Evolutionary conservation across 1,140 invertebrate genomes (phyloP), one percentile per base, ranked within the genome.

Genomic region (Pachyrhynchus sulphureomaculatus): DNA sequence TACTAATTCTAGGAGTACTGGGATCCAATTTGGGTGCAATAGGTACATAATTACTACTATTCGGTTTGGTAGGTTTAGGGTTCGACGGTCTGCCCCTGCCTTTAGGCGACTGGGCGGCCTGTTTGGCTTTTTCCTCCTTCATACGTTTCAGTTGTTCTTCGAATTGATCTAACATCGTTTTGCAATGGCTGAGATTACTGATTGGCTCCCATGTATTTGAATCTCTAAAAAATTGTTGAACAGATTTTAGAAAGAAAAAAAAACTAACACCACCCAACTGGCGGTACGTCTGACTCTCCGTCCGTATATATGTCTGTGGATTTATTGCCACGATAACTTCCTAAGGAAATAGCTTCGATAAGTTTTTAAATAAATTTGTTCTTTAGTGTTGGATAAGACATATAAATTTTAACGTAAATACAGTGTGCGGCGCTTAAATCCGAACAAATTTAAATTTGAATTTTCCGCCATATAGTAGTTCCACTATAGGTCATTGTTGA

Each of bases 91-190:
- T 72, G 12, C 64, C 64, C 52, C 58, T 57, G 15, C 55, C 57
- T 45, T 68, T 65, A 24, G 66, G 69, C 24, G 73, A 57, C 36
- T 71, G 73, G 12, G 78, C 78, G 37, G 81, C 73, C 48, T 86
- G 66, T 60, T 75, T 75, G 10, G 83, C 80, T 71, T 89, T 86
- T 6, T 86, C 77, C 57, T 88, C 85, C 71, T 89, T 89, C 68
- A 90, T 86, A 5, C 87, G 82, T 0, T 87, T 87, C 10, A 90
- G 75, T 71, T 88, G 88, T 64, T 86, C 86, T 75, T 92, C 89
- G 72, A 91, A 92, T 44, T 88, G 87, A 55, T 92, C 88, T 17
- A 92, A 72, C 18, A 91, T 74, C 70, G 84, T 81, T 71, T 89
- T 87, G 69, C 89, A 91, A 5, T 85, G 84, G 34, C 84, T 81